Evolutionary conservation across 1,140 invertebrate genomes (phyloP), one percentile per base, ranked within the genome.

Genomic region (Reticulitermes speratus): DNA sequence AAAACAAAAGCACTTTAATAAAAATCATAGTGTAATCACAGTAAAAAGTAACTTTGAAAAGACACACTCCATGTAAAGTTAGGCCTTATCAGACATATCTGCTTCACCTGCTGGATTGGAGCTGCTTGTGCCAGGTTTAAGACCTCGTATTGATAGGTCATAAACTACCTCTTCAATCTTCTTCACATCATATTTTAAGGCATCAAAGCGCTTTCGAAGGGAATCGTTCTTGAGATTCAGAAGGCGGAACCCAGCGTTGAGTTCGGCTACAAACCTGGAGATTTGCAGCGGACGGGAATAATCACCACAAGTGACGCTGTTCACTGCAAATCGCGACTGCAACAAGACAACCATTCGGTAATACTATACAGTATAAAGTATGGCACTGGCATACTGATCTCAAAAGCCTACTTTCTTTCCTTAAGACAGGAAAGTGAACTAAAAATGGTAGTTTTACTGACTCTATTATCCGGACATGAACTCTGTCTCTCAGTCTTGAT

Each of bases 141-240:
- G 92, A 1, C 96, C 97, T 85, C 97, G 92, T 88, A 99, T 97
- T 87, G 95, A 96, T 9, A 99, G 92, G 90, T 99, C 97, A 89
- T 98, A 99, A 16, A 99, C 97, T 6, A 99, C 96, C 92, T 98
- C 97, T 90, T 98, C 97, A 48, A 98, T 96, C 91, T 98, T 98
- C 90, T 98, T 98, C 7, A 98, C 94, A 89, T 98, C 97, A 89
- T 98, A 98, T 89, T 99, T 98, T 1, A 99, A 91, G 2, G 93
- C 96, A 92, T 99, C 98, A 90, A 97, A 98, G 85, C 96, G 93
- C 90, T 98, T 98, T 48, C 97, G 92, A 25, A 99, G 91, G 44
- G 93, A 93, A 90, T 98, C 97, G 91, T 98, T 99, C 90, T 98
- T 98, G 32, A 98, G 92, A 90, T 98, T 98, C 25, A 99, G 90